A percentile compares a stretch with the other conserved stretches of the same genome.
Evolutionary conservation across 2,797 vertebrate genomes (phyloP).

Genomic region (Garrulus glandarius): DNA sequence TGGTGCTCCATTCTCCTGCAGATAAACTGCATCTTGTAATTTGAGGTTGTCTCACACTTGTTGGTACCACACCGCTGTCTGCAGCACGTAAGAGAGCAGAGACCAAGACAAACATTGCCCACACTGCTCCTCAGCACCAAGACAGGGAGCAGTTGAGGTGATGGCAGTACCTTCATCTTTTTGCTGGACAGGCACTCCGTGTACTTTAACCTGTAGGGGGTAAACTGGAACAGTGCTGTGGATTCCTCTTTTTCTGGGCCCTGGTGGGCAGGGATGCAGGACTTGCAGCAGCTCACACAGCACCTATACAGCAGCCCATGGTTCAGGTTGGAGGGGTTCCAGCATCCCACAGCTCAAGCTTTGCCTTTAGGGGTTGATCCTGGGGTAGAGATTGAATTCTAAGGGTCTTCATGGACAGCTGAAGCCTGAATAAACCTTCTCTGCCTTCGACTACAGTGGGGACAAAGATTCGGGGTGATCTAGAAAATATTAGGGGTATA

Average conservation of each 20-base stretch:
- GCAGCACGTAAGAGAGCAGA: background rate
- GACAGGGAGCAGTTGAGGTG: background rate
- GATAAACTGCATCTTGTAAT: background rate
- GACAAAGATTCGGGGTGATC: background rate
- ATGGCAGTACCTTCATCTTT: background rate
- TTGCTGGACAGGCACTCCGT: background rate
- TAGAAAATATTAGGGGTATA: background rate
- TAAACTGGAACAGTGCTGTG: background rate
- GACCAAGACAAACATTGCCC: background rate
- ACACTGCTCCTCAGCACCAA: background rate
- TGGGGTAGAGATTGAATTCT: background rate
- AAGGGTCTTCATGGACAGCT: background rate
- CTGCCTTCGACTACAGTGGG: background rate
- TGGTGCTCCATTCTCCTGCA: background rate
- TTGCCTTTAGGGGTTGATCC: background rate
- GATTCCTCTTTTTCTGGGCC: background rate
- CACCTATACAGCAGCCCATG: background rate
- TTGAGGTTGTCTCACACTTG: background rate
- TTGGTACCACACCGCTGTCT: background rate
- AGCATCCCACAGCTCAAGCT: background rate
- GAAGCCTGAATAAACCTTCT: background rate
- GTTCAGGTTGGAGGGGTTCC: background rate
- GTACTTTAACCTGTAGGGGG: background rate
- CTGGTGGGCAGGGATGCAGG: background rate
- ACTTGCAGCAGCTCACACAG: background rate